A percentile compares a stretch with the other conserved stretches of the same genome.
Conservation (phyloP, 2,113 vertebrate genomes). For the Columba livia region DNA sequence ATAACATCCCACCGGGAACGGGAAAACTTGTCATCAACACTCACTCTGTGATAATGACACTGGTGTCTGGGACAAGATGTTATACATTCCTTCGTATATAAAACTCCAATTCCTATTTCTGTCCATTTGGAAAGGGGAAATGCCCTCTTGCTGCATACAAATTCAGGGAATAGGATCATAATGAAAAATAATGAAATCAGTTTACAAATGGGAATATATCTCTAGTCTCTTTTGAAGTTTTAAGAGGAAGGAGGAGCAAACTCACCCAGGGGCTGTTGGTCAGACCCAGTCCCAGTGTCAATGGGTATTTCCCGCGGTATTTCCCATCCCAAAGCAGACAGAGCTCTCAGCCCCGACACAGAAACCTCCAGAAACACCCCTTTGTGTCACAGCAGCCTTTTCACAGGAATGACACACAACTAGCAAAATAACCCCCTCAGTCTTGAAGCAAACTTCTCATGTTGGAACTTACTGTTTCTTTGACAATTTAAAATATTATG, state of each 20-base stretch:
- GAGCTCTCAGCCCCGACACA: not conserved
- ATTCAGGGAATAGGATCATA: not conserved
- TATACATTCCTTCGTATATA: not conserved
- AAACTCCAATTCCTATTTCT: not conserved
- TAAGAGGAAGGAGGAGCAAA: not conserved
- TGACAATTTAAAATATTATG: not conserved
- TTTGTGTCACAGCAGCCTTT: conserved; percentile 2
- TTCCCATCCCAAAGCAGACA: not conserved
- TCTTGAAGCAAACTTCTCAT: not conserved
- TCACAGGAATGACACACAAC: not conserved
- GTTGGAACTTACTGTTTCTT: not conserved
- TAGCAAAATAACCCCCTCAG: not conserved
- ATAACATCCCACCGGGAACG: not conserved
- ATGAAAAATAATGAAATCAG: not conserved
- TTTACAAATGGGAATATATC: not conserved
- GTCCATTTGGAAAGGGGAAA: not conserved
- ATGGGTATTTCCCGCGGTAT: conserved; percentile 22
- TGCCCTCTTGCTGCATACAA: not conserved
- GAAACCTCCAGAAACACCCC: not conserved
- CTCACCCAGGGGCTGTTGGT: not conserved
- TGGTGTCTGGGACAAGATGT: no score
- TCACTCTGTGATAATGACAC: not conserved
- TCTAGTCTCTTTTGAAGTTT: conserved; percentile 8
- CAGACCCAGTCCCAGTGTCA: not conserved
- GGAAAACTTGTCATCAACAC: not conserved